Evolutionary conservation across 2,113 vertebrate species (phyloP).

Genomic region (Neogobius melanostomus): DNA sequence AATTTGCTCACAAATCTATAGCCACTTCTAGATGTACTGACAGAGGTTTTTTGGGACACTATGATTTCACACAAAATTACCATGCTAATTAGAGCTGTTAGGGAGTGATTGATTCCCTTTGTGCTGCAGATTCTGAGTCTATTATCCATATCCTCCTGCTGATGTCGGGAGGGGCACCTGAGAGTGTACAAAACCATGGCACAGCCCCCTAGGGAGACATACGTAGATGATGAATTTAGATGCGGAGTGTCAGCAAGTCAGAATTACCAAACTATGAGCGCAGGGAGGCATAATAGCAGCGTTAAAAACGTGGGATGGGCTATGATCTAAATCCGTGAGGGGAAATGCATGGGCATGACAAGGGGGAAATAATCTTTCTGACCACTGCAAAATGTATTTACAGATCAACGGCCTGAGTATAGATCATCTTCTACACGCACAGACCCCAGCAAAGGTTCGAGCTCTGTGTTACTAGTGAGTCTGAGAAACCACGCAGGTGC

Average conservation of each 20-base stretch:
- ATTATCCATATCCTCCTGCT: slow-evolving; percentile 25
- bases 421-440: slow-evolving; percentile 27
- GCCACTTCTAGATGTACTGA: background rate
- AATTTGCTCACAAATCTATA: slow-evolving; percentile 18
- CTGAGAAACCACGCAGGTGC: slow-evolving; percentile 21
- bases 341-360: slow-evolving; percentile 7
- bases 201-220: slow-evolving; percentile 37
- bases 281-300: slow-evolving; percentile 32
- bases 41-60: slow-evolving; percentile 12
- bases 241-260: slow-evolving; percentile 63
- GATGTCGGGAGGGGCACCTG: slow-evolving; percentile 5
- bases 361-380: slow-evolving; percentile 24
- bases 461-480: slow-evolving; percentile 23
- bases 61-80: slow-evolving; percentile 26
- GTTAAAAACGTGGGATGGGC: slow-evolving; percentile 56
- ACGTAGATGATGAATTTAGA: slow-evolving; percentile 50
- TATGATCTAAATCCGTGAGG: slow-evolving; percentile 33
- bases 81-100: slow-evolving; percentile 24
- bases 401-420: slow-evolving; percentile 52
- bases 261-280: slow-evolving; percentile 52
- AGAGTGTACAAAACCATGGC: slow-evolving; percentile 34
- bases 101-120: slow-evolving; percentile 15
- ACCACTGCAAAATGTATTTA: slow-evolving; percentile 31
- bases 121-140: slow-evolving; percentile 14
- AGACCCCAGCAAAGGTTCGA: background rate